A percentile compares a stretch with the other conserved stretches of the same genome.
Conservation (phyloP, 2,888 invertebrate genomes). For the Gasteruption jaculator region DNA sequence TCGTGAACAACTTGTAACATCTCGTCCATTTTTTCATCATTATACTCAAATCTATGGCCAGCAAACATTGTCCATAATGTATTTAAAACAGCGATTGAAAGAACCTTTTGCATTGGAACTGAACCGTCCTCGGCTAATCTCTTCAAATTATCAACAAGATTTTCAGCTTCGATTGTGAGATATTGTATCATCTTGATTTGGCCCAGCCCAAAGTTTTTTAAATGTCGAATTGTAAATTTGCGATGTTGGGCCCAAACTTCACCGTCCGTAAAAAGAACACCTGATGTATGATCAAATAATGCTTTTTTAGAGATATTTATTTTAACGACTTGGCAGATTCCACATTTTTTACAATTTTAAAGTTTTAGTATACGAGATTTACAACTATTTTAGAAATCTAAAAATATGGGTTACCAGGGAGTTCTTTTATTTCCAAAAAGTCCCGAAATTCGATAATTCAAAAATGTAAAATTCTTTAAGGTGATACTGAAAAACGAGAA, state of each 20-base stretch:
- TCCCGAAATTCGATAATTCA: no score
- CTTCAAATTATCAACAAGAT: slow-evolving; percentile 53
- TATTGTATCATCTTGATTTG: slow-evolving; percentile 60
- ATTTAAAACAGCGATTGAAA: slow-evolving; percentile 65
- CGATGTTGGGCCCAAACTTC: slow-evolving; percentile 63
- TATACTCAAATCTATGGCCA: slow-evolving; percentile 61
- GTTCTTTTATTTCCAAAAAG: no score
- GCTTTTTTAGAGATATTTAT: no score
- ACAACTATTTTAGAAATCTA: no score
- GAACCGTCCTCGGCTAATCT: slow-evolving; percentile 40
- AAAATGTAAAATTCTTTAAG: no score
- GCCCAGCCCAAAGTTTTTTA: slow-evolving; percentile 64
- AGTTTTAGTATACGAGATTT: no score
- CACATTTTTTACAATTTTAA: neutral
- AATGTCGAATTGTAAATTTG: slow-evolving; percentile 62
- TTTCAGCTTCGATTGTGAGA: slow-evolving; percentile 57
- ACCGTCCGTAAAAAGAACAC: slow-evolving; percentile 68
- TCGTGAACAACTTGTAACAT: slow-evolving; percentile 61
- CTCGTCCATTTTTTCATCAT: slow-evolving; percentile 56
- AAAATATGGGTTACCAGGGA: no score
- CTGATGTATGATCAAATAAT: slow-evolving; percentile 52
- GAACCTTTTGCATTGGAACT: slow-evolving; percentile 54
- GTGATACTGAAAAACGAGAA: no score
- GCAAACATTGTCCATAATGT: slow-evolving; percentile 68
- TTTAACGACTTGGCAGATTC: no score